Base-by-base conservation (phyloP, 2,797 vertebrate genomes). In the Labroides dimidiatus region DNA sequence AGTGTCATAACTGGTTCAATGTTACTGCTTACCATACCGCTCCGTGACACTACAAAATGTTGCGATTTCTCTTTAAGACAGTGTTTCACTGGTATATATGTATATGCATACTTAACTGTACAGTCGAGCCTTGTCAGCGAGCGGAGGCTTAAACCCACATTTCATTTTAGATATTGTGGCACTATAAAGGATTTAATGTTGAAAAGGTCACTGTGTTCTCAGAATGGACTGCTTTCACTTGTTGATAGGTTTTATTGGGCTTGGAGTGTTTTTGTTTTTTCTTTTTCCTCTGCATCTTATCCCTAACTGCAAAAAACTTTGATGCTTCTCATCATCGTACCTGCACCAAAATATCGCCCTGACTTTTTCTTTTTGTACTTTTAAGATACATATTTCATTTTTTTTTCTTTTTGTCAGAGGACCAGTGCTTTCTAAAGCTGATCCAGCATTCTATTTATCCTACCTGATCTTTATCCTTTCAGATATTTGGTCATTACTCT, bases 401-500 rank as follows among this genome's bases (percentile, higher is more conserved):
- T 23, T 45, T 91, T 86, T 78, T 91, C 87, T 48, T 21, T 44
- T 91, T 86, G 79, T 91, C 75, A 84, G 78, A 87, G 88, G 90
- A 91, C 86, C 84, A 87, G 86, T 87, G 77, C 80, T 90, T 83
- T 89, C 85, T 88, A 85, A 79, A 86, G 77, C 90, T 87, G 87
- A 84, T 92, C 85, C 84, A 78, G 75, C 84, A 72, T 88, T 89
- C 86, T 87, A 89, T 95, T 91, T 94, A 92, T 94, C 94, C 91
- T 93, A 92, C 93, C 91, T 96, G 93, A 94, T 95, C 94, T 96
- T 96, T 95, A 94, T 95, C 94, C 94, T 96, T 95, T 96, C 95
- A 96, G 94, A 96, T 96, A 95, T 95, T 95, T 96, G 95, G 95
- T 95, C 95, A 95, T 87, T 96, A 96, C 93, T 89, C 93, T 93